Evolutionary conservation across 2,888 invertebrate genomes (phyloP), one percentile per base, ranked within the genome.

Genomic region (Epinotia bilunana): DNA sequence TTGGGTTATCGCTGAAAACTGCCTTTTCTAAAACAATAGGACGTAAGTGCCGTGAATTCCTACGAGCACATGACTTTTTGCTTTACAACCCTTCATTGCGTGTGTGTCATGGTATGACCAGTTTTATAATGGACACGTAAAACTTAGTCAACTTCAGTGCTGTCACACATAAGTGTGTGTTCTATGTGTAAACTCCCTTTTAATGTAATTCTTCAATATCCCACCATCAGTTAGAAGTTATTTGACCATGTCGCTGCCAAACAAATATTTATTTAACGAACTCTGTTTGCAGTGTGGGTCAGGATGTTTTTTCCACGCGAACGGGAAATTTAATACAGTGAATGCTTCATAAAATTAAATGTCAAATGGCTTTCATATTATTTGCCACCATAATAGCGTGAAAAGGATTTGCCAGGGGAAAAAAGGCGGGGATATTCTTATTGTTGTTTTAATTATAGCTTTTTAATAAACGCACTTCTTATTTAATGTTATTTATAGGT

Each of bases 201-300:
- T 33, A 61, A 61, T n/a, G 2, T 13, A 13, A 16, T 63, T 20
- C 18, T 46, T 46, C 43, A 13, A 20, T 43, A 63, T 3, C 6
- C 12, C 46, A 20, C 39, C 3, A 39, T 39, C 39, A 13, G 12
- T 43, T 12, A 16, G 28, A 16, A 49, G 46, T 28, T 49, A 61
- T 33, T 61, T 49, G 28, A 28, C 18, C 60, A 70, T 60, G 69
- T 33, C 70, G 12, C 23, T n/a, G 43, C 39, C 20, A 23, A 68
- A 43, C 16, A 58, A n/a, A 71, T 71, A 55, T 71, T 71, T 71
- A 71, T 62, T 62, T 53, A 33, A 70, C 53, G 53, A 46, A n/a
- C 53, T 33, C 20, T 71, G 39, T 46, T 13, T 57, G 28, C 9
- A 16, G 33, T 13, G 39, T 23, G n/a, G 28, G 61, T 16, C 7